Evolutionary conservation across 2,113 vertebrate species (phyloP).

Genomic region (Seriola rivoliana): DNA sequence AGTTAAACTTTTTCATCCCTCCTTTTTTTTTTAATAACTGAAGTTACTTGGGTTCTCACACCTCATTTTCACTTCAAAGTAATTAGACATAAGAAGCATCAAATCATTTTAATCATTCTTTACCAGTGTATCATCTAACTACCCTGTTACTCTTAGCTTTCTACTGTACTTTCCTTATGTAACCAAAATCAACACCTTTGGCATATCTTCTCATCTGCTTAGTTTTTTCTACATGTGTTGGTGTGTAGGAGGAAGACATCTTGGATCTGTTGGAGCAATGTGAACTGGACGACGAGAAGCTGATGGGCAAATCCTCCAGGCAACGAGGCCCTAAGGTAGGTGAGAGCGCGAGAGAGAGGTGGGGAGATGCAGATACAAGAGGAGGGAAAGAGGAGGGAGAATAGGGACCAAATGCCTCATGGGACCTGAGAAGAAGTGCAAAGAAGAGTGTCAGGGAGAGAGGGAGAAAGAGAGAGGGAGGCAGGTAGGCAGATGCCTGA

Average conservation of each 20-base stretch:
- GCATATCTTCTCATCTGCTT: conserved; percentile 11
- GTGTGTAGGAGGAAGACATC: conserved; percentile 95
- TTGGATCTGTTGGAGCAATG: conserved; percentile 97
- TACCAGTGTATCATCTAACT: neutral
- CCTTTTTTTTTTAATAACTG: neutral
- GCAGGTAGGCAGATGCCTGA: conserved; percentile 64
- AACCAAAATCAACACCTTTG: conserved; percentile 16
- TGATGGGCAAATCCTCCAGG: conserved; percentile 92
- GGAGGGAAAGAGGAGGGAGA: conserved; percentile 24
- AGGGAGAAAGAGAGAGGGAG: conserved; percentile 17
- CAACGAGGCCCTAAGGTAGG: conserved; percentile 88
- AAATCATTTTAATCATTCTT: conserved; percentile 7
- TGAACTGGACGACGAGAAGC: conserved; percentile 96
- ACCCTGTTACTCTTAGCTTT: neutral
- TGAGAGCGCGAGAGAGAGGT: conserved; percentile 34
- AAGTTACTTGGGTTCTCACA: conserved; percentile 23
- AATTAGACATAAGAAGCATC: conserved; percentile 10
- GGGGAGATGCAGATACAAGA: neutral
- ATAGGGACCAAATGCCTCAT: conserved; percentile 56
- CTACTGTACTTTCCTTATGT: neutral
- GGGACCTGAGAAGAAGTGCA: conserved; percentile 62
- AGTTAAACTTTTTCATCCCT: conserved; percentile 46
- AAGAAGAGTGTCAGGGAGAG: conserved; percentile 57
- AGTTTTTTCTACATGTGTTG: conserved; percentile 9
- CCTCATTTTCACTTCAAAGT: conserved; percentile 28